Evolutionary conservation across 2,797 vertebrate species (phyloP).

Genomic region (Arremon aurantiirostris): DNA sequence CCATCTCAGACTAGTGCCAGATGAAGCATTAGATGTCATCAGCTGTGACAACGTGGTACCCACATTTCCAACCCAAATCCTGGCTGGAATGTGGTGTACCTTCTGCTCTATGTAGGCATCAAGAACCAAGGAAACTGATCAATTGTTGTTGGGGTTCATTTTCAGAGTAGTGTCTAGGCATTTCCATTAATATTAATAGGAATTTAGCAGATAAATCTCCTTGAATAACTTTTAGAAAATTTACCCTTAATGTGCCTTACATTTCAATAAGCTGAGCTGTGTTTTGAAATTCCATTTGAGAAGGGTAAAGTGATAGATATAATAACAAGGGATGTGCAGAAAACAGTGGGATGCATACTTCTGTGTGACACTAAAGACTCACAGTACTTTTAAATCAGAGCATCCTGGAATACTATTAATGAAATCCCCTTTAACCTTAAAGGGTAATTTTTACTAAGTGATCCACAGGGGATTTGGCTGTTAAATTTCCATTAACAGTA

Average conservation of each 20-base stretch:
- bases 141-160: neutral
- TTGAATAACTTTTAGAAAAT: conserved; percentile 43
- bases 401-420: conserved; percentile 40
- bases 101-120: neutral
- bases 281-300: conserved; percentile 50
- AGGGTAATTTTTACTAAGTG: conserved; percentile 54
- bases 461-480: conserved; percentile 51
- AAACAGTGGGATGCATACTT: conserved; percentile 36
- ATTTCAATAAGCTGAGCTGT: conserved; percentile 34
- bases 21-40: neutral
- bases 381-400: conserved; percentile 12
- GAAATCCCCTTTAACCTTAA: conserved; percentile 62
- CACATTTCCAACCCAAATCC: neutral
- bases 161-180: neutral
- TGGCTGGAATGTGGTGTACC: neutral
- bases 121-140: neutral
- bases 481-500: conserved; percentile 62
- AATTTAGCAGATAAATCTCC: conserved; percentile 47
- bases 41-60: neutral
- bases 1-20: neutral
- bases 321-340: conserved; percentile 20
- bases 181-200: conserved; percentile 43
- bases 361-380: conserved; percentile 5
- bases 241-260: conserved; percentile 43
- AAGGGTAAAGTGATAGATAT: neutral